These are phyloP conservation scores for Phragmatobia fuliginosa DNA, from an alignment of 2,888 invertebrate species.

Conservation along the genomic window DNA sequence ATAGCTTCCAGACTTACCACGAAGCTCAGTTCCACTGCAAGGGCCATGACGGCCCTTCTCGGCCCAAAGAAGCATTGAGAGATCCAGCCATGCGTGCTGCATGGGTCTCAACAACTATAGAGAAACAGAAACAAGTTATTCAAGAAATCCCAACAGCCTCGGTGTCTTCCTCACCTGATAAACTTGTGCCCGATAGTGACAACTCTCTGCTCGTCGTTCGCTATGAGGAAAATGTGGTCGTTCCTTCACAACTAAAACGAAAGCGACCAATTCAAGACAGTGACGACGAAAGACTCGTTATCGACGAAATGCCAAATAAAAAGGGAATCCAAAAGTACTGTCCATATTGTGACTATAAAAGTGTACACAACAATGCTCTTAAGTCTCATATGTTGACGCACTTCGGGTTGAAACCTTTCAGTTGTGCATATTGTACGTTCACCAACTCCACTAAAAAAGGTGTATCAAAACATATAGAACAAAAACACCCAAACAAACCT, in stretches of 20 bases:
- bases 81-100: constrained; percentile 61
- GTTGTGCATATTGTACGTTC: constrained; percentile 75
- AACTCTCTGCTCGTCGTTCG: constrained; percentile 74
- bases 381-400: constrained; percentile 79
- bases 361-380: constrained; percentile 51
- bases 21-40: constrained; percentile 78
- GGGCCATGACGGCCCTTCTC: constrained; percentile 59
- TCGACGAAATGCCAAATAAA: constrained; percentile 57
- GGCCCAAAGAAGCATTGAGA: constrained; percentile 67
- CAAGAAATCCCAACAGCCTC: constrained; percentile 25
- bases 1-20: constrained; percentile 72
- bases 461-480: constrained; percentile 65
- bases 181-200: constrained; percentile 47
- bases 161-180: constrained; percentile 25
- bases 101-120: constrained; percentile 66
- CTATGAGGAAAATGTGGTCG: constrained; percentile 68
- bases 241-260: constrained; percentile 43
- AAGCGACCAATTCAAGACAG: constrained; percentile 55
- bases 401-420: constrained; percentile 75
- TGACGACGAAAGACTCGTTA: constrained; percentile 66
- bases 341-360: constrained; percentile 61
- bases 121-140: constrained; percentile 57
- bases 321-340: constrained; percentile 53
- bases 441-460: constrained; percentile 57
- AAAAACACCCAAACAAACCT: constrained; percentile 59